These are phyloP conservation scores for Epicampocera succincta DNA, from an alignment of 2,888 invertebrate genomes.

Conservation along the genomic window DNA sequence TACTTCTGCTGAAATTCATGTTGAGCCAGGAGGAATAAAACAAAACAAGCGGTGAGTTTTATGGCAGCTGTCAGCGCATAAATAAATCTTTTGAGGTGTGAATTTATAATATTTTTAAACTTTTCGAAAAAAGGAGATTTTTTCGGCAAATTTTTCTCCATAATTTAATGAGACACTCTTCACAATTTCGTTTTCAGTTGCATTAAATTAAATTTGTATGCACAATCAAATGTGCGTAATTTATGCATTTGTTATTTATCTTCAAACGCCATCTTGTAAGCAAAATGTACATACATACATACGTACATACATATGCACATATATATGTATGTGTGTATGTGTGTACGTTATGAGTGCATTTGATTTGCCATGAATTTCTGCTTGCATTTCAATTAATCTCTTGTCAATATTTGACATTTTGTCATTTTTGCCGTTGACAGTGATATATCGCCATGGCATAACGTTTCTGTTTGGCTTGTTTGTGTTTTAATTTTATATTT, in stretches of 20 bases:
- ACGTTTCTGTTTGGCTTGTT: slow-evolving; percentile 17
- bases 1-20: slow-evolving; percentile 20
- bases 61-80: slow-evolving; percentile 70
- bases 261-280: slow-evolving; percentile 69
- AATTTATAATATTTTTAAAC: slow-evolving; percentile 66
- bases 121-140: slow-evolving; percentile 56
- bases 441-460: slow-evolving; percentile 70
- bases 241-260: slow-evolving; percentile 59
- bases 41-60: slow-evolving; percentile 28
- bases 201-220: slow-evolving; percentile 20
- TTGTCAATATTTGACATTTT: slow-evolving; percentile 73
- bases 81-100: slow-evolving; percentile 71
- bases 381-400: slow-evolving; percentile 72
- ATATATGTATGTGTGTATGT: too few relatives aligned
- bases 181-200: slow-evolving; percentile 2
- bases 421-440: slow-evolving; percentile 72
- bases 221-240: slow-evolving; percentile 9
- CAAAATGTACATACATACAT: slow-evolving; percentile 34
- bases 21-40: not conserved
- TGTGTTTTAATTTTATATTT: slow-evolving; percentile 22
- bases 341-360: slow-evolving; percentile 24
- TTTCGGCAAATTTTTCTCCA: slow-evolving; percentile 44
- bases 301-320: not conserved
- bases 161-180: slow-evolving; percentile 47
- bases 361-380: slow-evolving; percentile 57